phyloP scores from a whole-genome alignment of 2,113 vertebrate species.

The Psephotus haematonotus region DNA sequence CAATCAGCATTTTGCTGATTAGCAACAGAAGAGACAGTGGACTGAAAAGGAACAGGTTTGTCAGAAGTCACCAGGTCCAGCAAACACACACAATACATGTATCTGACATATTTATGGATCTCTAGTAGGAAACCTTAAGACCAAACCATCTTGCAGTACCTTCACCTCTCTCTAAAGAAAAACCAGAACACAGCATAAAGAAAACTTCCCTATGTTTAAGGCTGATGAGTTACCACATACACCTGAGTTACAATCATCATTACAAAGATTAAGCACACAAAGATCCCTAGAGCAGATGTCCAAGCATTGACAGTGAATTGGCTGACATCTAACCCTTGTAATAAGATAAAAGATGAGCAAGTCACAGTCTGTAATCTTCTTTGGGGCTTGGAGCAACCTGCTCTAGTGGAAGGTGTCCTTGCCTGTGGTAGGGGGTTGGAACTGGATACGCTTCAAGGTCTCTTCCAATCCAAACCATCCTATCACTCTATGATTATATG shows the following conservation, averaged over 20 bases:
- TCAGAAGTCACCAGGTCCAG: background rate
- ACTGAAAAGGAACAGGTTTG: background rate
- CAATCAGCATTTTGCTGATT: background rate
- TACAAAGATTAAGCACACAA: background rate
- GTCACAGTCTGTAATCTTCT: background rate
- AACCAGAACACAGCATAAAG: background rate
- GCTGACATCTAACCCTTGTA: background rate
- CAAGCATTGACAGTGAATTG: background rate
- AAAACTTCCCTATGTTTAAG: background rate
- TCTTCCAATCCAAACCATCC: too few species aligned
- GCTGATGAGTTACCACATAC: background rate
- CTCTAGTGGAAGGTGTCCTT: background rate
- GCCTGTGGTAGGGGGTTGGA: too few species aligned
- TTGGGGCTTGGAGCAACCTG: background rate
- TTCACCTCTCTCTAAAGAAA: background rate
- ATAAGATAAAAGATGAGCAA: background rate
- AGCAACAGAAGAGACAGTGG: background rate
- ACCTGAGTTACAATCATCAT: background rate
- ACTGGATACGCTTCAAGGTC: too few species aligned
- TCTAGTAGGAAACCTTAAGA: background rate
- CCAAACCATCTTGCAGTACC: background rate
- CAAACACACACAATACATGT: accelerated
- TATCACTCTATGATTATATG: background rate
- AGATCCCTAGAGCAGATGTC: background rate
- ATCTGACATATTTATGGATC: background rate